A percentile compares a stretch with the other conserved stretches of the same genome.
These are phyloP conservation scores for Perithous albicinctus DNA, from an alignment of 2,888 invertebrate genomes.

Conservation along the genomic window DNA sequence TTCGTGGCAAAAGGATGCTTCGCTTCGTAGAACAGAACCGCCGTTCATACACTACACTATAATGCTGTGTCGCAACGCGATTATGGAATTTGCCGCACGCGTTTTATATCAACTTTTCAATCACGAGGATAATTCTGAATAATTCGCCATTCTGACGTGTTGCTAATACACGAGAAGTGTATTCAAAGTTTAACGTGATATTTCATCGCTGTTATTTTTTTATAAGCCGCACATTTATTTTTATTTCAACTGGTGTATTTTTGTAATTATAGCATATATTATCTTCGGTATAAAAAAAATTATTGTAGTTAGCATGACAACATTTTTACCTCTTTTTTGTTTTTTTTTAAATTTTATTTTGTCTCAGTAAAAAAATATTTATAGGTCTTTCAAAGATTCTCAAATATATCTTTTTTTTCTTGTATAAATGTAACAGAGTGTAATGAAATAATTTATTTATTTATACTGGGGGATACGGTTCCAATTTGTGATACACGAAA, in stretches of 20 bases:
- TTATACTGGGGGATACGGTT: neutral
- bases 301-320: neutral
- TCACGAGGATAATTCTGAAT: constrained; percentile 50
- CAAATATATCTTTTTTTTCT: no score
- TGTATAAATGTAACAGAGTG: neutral
- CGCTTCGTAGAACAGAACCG: constrained; percentile 32
- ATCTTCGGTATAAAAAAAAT: neutral
- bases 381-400: no score
- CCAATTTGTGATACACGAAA: constrained; percentile 12
- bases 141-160: constrained; percentile 55
- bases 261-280: no score
- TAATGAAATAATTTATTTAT: neutral
- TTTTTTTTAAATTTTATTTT: no score
- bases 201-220: constrained; percentile 15
- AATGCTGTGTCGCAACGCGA: constrained; percentile 55
- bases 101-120: constrained; percentile 59
- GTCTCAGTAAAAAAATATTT: no score
- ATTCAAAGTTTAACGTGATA: constrained; percentile 22
- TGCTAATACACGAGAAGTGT: neutral
- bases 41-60: neutral
- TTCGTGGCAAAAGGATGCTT: constrained; percentile 43
- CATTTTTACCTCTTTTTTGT: no score
- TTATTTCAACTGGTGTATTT: neutral
- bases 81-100: constrained; percentile 47
- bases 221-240: neutral